Evolutionary conservation across 1,140 invertebrate genomes (phyloP), one percentile per base, ranked within the genome.

Genomic region (Vanessa tameamea): DNA sequence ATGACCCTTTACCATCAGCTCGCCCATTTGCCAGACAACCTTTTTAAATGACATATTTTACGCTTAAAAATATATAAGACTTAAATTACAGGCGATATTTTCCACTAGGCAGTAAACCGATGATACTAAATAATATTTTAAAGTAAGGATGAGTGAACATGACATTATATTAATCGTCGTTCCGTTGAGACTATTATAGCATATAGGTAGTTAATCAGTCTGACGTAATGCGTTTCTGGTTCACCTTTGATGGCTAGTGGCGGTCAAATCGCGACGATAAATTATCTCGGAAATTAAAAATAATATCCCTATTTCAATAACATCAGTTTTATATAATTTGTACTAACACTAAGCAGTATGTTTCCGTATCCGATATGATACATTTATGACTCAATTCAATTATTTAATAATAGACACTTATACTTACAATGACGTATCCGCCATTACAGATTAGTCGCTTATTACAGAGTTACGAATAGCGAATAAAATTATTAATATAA

Each of bases 121-220:
- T 43, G 37, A 43, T 20, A n/a, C 16, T 16, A 55, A 12, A 57
- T 57, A 26, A 57, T 57, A 57, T 57, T 61, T 61, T 37, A 61
- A 15, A 37, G 13, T 15, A 31, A 31, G 26, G 57, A 12, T 59
- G 23, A 61, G 12, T 43, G 57, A 23, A 13, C 20, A 1, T 57
- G 55, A 26, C 23, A 26, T 57, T 9, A 57, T 23, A 57, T 57
- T 23, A 57, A 57, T 57, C 55, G 53, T 20, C 53, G 16, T 20
- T 20, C 23, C 14, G 23, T 47, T 37, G 43, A 47, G 43, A 26
- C 37, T 69, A 69, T 69, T 63, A 69, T 47, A 14, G 47, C 57
- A 48, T 69, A 50, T 69, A 61, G 47, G 47, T 63, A 69, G 55
- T 63, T 69, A 69, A 69, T 69, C 55, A 69, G 31, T 69, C 43